Percentiles rank a stretch among this genome's conserved stretches.
phyloP scores from a whole-genome alignment of 2,113 vertebrate species.

The Solea solea region DNA sequence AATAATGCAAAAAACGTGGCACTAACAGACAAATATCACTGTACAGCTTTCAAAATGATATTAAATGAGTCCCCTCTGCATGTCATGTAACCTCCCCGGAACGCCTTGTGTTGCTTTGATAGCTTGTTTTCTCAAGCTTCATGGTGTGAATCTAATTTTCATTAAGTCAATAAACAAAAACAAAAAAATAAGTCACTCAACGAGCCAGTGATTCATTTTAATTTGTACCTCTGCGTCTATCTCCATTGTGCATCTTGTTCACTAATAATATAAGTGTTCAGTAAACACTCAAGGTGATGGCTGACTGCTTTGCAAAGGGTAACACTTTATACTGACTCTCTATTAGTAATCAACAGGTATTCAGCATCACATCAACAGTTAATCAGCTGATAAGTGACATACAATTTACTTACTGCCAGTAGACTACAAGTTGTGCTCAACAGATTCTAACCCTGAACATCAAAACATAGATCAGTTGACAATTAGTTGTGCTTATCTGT shows the following conservation, averaged over 20 bases:
- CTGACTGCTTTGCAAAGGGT: too few relatives aligned
- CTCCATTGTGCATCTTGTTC: neutral
- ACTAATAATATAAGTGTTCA: neutral
- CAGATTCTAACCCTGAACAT: too few relatives aligned
- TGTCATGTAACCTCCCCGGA: slow-evolving; percentile 26
- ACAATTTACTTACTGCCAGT: too few relatives aligned
- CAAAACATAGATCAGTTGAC: too few relatives aligned
- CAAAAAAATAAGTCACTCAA: slow-evolving; percentile 10
- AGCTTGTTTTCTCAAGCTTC: slow-evolving; percentile 22
- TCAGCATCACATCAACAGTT: too few relatives aligned
- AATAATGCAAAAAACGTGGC: slow-evolving; percentile 32
- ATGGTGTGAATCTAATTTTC: neutral
- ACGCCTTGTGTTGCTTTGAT: slow-evolving; percentile 33
- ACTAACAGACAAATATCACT: slow-evolving; percentile 27
- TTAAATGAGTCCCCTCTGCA: slow-evolving; percentile 25
- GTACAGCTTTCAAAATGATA: slow-evolving; percentile 32
- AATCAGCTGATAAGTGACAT: too few relatives aligned
- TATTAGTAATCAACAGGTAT: too few relatives aligned
- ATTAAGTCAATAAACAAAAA: slow-evolving; percentile 19
- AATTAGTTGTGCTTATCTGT: too few relatives aligned
- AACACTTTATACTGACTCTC: too few relatives aligned
- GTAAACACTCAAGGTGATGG: neutral
- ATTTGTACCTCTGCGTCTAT: neutral
- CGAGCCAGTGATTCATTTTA: neutral
- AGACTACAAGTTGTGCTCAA: too few relatives aligned